These are phyloP conservation scores for Drosophila barbarae DNA, from an alignment of 2,888 invertebrate genomes.

Conservation along the genomic window DNA sequence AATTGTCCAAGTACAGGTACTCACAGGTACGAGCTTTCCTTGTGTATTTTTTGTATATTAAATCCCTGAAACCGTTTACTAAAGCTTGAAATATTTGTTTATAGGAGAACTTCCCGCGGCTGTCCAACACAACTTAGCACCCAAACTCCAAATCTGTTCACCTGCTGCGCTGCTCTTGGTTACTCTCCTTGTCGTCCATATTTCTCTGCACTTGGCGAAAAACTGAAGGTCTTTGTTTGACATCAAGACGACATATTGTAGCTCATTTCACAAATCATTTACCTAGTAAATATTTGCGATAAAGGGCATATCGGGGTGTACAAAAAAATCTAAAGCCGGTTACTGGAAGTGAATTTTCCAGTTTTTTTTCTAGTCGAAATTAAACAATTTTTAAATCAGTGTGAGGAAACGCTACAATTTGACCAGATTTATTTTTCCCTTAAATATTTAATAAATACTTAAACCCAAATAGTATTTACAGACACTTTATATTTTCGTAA, in stretches of 20 bases:
- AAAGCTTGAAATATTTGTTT: background rate
- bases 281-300: slow-evolving; percentile 22
- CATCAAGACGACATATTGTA: slow-evolving; percentile 11
- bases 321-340: slow-evolving; percentile 5
- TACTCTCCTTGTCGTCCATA: slow-evolving; percentile 12
- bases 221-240: slow-evolving; percentile 1
- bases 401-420: background rate
- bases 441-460: background rate
- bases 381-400: background rate
- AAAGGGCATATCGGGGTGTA: slow-evolving; percentile 2
- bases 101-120: slow-evolving; percentile 77
- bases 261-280: slow-evolving; percentile 21
- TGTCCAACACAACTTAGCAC: slow-evolving; percentile 77
- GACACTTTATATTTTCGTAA: background rate
- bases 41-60: too few relatives aligned
- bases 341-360: slow-evolving; percentile 6
- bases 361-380: slow-evolving; percentile 5
- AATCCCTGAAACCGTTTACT: too few relatives aligned
- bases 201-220: slow-evolving; percentile 6
- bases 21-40: slow-evolving; percentile 82
- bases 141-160: slow-evolving; percentile 21
- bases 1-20: slow-evolving; percentile 84
- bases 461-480: background rate
- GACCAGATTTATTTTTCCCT: background rate
- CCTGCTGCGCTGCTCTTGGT: slow-evolving; percentile 23